These are phyloP conservation scores for Muscina levida DNA, from an alignment of 2,888 invertebrate species.

Conservation along the genomic window DNA sequence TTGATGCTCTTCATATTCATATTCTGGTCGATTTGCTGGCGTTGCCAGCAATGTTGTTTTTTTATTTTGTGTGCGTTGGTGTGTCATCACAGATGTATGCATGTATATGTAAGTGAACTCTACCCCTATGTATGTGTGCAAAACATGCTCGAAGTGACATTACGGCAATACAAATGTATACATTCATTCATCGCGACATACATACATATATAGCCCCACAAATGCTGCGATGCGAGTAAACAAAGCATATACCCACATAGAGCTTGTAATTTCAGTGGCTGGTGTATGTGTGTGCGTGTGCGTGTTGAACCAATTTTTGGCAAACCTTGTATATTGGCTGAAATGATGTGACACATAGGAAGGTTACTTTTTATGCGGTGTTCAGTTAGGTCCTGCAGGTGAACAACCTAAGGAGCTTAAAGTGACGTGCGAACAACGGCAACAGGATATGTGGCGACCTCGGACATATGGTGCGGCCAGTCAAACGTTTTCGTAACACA, in stretches of 20 bases:
- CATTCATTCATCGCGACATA: background rate
- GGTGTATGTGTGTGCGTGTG: background rate
- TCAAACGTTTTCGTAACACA: too few species aligned
- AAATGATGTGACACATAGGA: background rate
- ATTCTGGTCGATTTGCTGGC: background rate
- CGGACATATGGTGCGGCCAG: too few species aligned
- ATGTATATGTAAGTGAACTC: background rate
- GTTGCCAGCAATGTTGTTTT: background rate
- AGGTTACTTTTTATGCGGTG: background rate
- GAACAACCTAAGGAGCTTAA: background rate
- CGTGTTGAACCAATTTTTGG: slow-evolving; percentile 24
- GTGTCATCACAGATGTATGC: too few species aligned
- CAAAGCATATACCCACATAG: background rate
- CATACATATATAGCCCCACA: background rate
- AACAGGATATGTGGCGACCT: too few species aligned
- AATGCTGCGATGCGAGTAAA: background rate
- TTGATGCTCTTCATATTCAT: slow-evolving; percentile 13
- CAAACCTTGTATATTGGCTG: background rate
- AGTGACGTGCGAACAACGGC: too few species aligned
- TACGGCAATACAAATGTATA: slow-evolving; percentile 36
- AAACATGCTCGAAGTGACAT: slow-evolving; percentile 45
- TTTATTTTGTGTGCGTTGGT: background rate
- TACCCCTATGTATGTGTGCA: slow-evolving; percentile 23
- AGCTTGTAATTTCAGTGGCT: background rate
- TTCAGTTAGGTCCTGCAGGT: background rate